These are phyloP conservation scores for Terebella lapidaria DNA, from an alignment of 2,888 invertebrate genomes.

Conservation along the genomic window DNA sequence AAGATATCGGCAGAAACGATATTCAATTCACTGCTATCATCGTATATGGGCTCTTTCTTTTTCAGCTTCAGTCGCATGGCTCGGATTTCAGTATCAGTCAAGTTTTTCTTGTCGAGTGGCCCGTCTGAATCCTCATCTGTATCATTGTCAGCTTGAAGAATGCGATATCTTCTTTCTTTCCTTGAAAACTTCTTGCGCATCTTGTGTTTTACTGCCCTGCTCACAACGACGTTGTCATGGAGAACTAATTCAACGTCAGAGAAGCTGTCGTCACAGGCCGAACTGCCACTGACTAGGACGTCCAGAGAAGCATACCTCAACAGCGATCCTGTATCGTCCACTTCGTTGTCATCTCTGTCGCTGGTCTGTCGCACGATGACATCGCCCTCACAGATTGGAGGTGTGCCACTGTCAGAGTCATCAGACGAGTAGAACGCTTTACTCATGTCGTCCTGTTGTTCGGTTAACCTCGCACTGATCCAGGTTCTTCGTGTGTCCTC, in stretches of 20 bases:
- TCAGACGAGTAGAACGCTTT: neutral
- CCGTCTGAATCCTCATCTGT: neutral
- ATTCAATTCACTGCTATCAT: neutral
- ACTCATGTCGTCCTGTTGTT: neutral
- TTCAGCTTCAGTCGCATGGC: conserved; percentile 8
- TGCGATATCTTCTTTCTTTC: neutral
- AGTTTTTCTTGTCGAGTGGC: neutral
- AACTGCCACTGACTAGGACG: neutral
- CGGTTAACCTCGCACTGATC: neutral
- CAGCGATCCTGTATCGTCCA: neutral
- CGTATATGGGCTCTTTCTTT: neutral
- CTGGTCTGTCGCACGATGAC: too few species aligned
- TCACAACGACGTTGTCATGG: neutral
- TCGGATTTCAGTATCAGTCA: conserved; percentile 10
- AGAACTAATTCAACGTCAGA: neutral
- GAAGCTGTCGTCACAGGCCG: neutral
- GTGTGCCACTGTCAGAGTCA: neutral
- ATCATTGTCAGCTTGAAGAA: neutral
- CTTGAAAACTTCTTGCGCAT: neutral
- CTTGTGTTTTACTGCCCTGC: neutral
- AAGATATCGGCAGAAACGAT: neutral
- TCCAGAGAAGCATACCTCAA: neutral
- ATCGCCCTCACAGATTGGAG: neutral
- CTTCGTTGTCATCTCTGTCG: neutral
- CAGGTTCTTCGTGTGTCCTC: neutral